These are phyloP conservation scores for Silurus meridionalis DNA, from an alignment of 2,113 vertebrate species.

Conservation along the genomic window DNA sequence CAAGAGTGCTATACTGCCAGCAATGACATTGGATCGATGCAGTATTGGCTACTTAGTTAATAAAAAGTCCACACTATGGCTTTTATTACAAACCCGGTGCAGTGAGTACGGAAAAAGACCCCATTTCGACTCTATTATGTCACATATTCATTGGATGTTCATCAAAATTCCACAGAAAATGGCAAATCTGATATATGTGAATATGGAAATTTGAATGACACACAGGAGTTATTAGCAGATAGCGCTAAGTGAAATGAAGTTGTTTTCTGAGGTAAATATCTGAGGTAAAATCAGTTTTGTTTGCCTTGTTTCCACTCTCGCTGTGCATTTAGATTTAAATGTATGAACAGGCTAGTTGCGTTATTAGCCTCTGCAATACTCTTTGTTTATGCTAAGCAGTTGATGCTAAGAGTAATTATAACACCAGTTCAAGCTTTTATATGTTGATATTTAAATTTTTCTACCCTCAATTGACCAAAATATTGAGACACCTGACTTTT, in stretches of 20 bases:
- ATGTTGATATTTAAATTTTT: neutral
- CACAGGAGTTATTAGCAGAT: neutral
- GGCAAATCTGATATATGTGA: neutral
- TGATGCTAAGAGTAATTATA: neutral
- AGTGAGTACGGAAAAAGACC: neutral
- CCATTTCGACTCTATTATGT: neutral
- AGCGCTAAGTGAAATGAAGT: neutral
- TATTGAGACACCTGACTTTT: too few species aligned
- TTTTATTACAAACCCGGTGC: neutral
- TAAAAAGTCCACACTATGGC: conserved; percentile 5
- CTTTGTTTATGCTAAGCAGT: neutral
- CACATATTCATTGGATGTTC: neutral
- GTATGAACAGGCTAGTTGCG: neutral
- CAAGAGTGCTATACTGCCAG: conserved; percentile 12
- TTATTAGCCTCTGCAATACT: neutral
- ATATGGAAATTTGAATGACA: neutral
- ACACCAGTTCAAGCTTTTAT: neutral
- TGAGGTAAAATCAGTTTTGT: neutral
- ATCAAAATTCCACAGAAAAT: neutral
- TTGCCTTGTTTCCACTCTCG: neutral
- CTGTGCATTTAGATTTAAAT: neutral
- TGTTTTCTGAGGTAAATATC: neutral
- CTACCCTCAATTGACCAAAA: too few species aligned
- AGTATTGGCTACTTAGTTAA: neutral
- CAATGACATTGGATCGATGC: neutral